Evolutionary conservation across 1,140 invertebrate genomes (phyloP), one percentile per base, ranked within the genome.

Genomic region (Drosophila lacteicornis): DNA sequence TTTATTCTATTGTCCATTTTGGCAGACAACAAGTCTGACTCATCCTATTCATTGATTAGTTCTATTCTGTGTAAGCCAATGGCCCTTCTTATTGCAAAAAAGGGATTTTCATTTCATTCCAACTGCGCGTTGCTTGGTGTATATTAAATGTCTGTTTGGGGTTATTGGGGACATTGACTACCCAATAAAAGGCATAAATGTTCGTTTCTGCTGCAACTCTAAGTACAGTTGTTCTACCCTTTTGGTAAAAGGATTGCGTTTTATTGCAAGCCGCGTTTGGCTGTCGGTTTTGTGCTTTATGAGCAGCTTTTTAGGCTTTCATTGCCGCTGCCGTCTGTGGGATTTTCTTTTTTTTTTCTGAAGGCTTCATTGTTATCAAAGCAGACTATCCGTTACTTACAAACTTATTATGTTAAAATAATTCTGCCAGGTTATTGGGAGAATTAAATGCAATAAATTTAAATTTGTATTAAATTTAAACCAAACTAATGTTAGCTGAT

Each of bases 161-260:
- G 69, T 40, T 53, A 56, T 59, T 60, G 56, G 38, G 4, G 61
- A 46, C 65, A 85, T 86, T 82, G 75, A 86, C 86, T 79, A 82
- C 79, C 50, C 56, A 49, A 73, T 79, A 60, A 47, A 53, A 62
- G 61, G 53, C 60, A 73, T 56, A 30, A 38, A 33, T 53, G 61
- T 15, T 55, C 36, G 11, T 25, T 50, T 47, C 12, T 45, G 38
- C 45, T 75, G 55, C 46, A 66, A 43, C n/a, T 53, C n/a, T 15
- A 38, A 47, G 43, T 62, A 50, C 69, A 42, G 33, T 75, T 53
- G 68, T 40, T 38, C 12, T 36, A 42, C 42, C 71, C 30, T 36
- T 63, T 74, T 65, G 82, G 62, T 70, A 60, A 62, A 56, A 53
- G 62, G 68, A 82, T 80, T 71, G 66, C 50, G 78, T 82, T 87